Evolutionary conservation across 2,888 invertebrate genomes (phyloP).

Genomic region (Pecten maximus): DNA sequence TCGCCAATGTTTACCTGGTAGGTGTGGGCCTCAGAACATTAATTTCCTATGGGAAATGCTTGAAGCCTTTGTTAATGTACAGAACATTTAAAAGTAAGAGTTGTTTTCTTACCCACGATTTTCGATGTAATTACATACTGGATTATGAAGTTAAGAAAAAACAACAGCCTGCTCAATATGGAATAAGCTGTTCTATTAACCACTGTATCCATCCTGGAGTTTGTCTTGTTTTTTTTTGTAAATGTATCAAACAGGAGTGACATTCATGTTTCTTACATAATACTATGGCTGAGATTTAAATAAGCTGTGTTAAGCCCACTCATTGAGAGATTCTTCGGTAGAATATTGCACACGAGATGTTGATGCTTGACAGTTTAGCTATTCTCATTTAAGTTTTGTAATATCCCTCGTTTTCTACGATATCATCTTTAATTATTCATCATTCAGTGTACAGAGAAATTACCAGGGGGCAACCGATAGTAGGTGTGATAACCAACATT

Average conservation of each 20-base stretch:
- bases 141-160: too few relatives aligned
- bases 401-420: not conserved
- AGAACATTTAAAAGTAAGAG: too few relatives aligned
- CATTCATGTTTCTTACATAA: not conserved
- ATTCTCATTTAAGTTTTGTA: not conserved
- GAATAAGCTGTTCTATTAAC: too few relatives aligned
- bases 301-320: not conserved
- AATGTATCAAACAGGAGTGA: not conserved
- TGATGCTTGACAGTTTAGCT: slow-evolving; percentile 23
- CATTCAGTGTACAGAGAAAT: not conserved
- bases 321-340: not conserved
- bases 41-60: too few relatives aligned
- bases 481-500: not conserved
- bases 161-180: too few relatives aligned
- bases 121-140: too few relatives aligned
- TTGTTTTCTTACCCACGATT: too few relatives aligned
- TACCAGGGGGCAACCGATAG: not conserved
- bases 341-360: not conserved
- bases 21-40: too few relatives aligned
- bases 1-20: too few relatives aligned
- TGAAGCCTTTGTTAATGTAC: too few relatives aligned
- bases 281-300: not conserved
- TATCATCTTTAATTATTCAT: slow-evolving; percentile 30
- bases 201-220: too few relatives aligned
- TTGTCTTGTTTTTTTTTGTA: too few relatives aligned